These are phyloP conservation scores for Xestia c-nigrum DNA, from an alignment of 2,888 invertebrate genomes.

Conservation along the genomic window DNA sequence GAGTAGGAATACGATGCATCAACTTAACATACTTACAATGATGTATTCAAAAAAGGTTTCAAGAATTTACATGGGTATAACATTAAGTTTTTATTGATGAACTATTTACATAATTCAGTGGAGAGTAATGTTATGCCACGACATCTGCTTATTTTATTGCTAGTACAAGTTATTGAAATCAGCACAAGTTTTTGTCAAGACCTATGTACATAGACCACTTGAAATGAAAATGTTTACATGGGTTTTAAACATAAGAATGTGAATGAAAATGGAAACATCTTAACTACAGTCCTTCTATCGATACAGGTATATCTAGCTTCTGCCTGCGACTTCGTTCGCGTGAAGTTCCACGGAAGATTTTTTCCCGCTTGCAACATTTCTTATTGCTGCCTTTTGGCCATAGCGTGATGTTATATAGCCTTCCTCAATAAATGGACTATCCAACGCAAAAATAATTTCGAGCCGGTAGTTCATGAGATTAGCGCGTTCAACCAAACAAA, in stretches of 20 bases:
- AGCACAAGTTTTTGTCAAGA: slow-evolving; percentile 41
- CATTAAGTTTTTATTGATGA: slow-evolving; percentile 38
- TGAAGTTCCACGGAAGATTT: no score
- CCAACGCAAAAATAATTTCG: no score
- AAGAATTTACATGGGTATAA: slow-evolving; percentile 32
- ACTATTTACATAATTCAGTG: slow-evolving; percentile 21
- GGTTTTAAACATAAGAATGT: neutral
- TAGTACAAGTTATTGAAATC: slow-evolving; percentile 42
- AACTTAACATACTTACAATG: neutral
- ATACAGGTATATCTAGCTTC: no score
- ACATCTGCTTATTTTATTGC: slow-evolving; percentile 55
- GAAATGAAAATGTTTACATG: slow-evolving; percentile 4
- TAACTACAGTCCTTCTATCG: no score
- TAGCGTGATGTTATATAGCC: no score
- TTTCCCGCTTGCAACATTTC: no score
- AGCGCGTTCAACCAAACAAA: no score
- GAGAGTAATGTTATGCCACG: slow-evolving; percentile 14
- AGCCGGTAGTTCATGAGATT: no score
- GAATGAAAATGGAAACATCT: neutral
- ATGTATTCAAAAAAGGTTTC: slow-evolving; percentile 26
- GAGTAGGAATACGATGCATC: neutral
- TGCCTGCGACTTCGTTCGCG: no score
- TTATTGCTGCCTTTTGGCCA: no score
- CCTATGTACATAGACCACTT: neutral
- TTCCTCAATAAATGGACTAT: no score